These are phyloP conservation scores for Blennius ocellaris DNA, from an alignment of 2,113 vertebrate genomes.

Conservation along the genomic window DNA sequence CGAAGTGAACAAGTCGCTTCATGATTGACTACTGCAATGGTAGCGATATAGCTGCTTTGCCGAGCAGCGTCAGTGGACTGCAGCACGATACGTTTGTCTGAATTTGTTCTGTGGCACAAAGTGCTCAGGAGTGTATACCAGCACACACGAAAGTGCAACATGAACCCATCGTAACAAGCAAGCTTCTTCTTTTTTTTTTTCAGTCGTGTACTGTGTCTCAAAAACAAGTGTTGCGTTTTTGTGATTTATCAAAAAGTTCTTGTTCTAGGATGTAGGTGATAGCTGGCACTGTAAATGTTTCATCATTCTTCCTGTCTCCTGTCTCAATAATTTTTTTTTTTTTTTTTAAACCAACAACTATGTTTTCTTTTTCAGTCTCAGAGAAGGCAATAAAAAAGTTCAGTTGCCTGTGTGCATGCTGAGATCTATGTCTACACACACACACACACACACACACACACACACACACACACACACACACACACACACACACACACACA, in stretches of 20 bases:
- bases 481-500: background rate
- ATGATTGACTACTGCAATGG: slow-evolving; percentile 39
- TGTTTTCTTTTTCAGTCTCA: slow-evolving; percentile 28
- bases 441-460: background rate
- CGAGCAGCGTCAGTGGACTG: slow-evolving; percentile 4
- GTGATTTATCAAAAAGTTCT: slow-evolving; percentile 41
- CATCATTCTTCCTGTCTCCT: slow-evolving; percentile 50
- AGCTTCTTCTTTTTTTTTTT: slow-evolving; percentile 9
- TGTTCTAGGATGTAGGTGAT: slow-evolving; percentile 50
- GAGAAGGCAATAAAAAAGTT: slow-evolving; percentile 33
- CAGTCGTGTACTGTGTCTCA: slow-evolving; percentile 12
- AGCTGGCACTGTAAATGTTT: slow-evolving; percentile 63
- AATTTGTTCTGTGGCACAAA: background rate
- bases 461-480: background rate
- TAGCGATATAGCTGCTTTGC: slow-evolving; percentile 21
- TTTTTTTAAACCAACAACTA: no score
- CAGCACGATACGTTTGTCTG: background rate
- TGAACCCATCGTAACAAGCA: slow-evolving; percentile 29
- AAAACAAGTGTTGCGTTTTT: slow-evolving; percentile 44
- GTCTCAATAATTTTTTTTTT: no score
- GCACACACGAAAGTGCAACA: slow-evolving; percentile 25
- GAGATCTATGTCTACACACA: slow-evolving; percentile 23
- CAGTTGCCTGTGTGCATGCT: slow-evolving; percentile 6
- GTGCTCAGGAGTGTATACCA: slow-evolving; percentile 16
- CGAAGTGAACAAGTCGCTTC: slow-evolving; percentile 12